Evolutionary conservation across 2,888 invertebrate species (phyloP).

Genomic region (Dinocampus coccinellae): DNA sequence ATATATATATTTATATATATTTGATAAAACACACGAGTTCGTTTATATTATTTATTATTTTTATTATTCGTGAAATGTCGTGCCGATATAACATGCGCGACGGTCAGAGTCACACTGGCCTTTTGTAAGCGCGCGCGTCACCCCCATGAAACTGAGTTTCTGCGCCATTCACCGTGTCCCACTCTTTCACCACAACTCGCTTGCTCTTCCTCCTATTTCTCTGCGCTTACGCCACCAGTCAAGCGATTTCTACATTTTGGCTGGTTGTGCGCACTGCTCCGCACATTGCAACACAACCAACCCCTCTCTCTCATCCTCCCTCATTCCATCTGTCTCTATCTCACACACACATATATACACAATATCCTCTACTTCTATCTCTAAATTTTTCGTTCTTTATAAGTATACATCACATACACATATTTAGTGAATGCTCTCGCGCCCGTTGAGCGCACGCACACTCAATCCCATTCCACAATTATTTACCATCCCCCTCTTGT

Average conservation of each 20-base stretch:
- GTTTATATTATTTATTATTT: background rate
- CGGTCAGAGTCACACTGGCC: constrained; percentile 59
- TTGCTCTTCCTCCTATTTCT: background rate
- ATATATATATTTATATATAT: background rate
- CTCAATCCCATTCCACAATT: constrained; percentile 18
- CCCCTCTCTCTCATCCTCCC: too few relatives aligned
- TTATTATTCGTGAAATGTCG: background rate
- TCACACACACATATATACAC: too few relatives aligned
- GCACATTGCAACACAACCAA: constrained; percentile 16
- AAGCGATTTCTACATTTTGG: constrained; percentile 46
- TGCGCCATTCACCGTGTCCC: constrained; percentile 21
- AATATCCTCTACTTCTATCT: background rate
- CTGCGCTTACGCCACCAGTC: constrained; percentile 40
- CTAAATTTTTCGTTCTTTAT: too few relatives aligned
- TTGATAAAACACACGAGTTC: background rate
- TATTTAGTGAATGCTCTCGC: constrained; percentile 10
- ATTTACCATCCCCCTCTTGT: background rate
- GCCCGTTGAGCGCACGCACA: constrained; percentile 33
- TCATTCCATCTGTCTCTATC: too few relatives aligned
- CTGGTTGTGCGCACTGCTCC: constrained; percentile 26
- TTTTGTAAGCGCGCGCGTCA: constrained; percentile 58
- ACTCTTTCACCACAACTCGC: constrained; percentile 12
- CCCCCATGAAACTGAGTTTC: constrained; percentile 44
- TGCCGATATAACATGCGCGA: constrained; percentile 48
- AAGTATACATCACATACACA: too few relatives aligned